These are phyloP conservation scores for Rhyacichthys aspro DNA, from an alignment of 2,797 vertebrate genomes.

Conservation along the genomic window DNA sequence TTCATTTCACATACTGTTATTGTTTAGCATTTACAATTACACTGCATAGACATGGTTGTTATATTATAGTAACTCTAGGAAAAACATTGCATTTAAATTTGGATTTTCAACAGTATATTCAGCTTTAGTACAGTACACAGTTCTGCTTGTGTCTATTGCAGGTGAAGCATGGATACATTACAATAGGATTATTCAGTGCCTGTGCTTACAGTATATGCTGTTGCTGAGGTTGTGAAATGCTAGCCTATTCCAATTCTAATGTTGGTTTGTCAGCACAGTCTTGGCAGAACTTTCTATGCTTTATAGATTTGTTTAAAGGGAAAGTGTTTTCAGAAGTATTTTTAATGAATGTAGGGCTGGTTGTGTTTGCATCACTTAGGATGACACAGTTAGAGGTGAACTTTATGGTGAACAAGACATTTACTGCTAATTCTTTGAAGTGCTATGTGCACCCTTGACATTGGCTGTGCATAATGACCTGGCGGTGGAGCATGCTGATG, in stretches of 20 bases:
- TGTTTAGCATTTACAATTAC: too few species aligned
- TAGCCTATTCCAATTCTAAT: constrained; percentile 10
- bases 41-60: not conserved
- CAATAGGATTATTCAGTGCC: constrained; percentile 10
- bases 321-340: too few species aligned
- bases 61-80: too few species aligned
- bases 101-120: too few species aligned
- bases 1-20: too few species aligned
- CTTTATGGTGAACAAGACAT: constrained; percentile 11
- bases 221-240: too few species aligned
- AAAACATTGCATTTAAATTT: too few species aligned
- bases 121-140: too few species aligned
- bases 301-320: too few species aligned
- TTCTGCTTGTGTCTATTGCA: constrained; percentile 10
- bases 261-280: constrained; percentile 31
- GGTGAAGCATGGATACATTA: constrained; percentile 28
- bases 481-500: constrained; percentile 55
- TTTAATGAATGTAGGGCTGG: constrained; percentile 1
- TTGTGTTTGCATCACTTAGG: not conserved
- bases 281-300: not conserved
- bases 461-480: constrained; percentile 53
- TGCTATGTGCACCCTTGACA: constrained; percentile 40
- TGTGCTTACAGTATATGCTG: constrained; percentile 54
- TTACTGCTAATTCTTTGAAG: constrained; percentile 34
- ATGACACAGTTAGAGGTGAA: constrained; percentile 33